Conservation (phyloP, 2,113 vertebrate species). For the Protomyctophum bolini region DNA sequence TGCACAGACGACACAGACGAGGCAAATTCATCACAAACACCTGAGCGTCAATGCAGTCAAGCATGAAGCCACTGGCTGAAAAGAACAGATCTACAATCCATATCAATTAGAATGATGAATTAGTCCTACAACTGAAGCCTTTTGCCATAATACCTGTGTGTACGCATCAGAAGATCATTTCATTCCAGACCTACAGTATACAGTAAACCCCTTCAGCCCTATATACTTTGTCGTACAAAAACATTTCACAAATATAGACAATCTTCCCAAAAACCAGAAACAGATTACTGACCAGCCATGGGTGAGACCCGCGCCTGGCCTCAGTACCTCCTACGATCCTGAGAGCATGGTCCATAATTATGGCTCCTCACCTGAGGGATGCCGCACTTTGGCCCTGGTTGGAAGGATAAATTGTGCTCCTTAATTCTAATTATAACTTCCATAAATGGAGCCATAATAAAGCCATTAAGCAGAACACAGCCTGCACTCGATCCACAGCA, state of each 20-base stretch:
- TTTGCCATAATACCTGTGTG: neutral
- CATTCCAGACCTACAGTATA: too few relatives aligned
- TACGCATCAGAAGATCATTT: too few relatives aligned
- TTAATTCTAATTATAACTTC: neutral
- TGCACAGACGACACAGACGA: slow-evolving; percentile 38
- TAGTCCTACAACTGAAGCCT: neutral
- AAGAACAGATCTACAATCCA: too few relatives aligned
- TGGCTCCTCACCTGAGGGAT: slow-evolving; percentile 49
- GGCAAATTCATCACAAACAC: too few relatives aligned
- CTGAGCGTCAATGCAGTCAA: too few relatives aligned
- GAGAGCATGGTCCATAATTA: slow-evolving; percentile 66
- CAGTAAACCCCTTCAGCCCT: too few relatives aligned
- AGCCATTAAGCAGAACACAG: neutral
- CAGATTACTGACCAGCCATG: slow-evolving; percentile 82
- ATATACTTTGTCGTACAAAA: too few relatives aligned
- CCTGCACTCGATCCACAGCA: too few relatives aligned
- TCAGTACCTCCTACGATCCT: slow-evolving; percentile 83
- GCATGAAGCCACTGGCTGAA: too few relatives aligned
- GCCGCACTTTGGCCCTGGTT: slow-evolving; percentile 79
- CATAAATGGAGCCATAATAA: too few relatives aligned
- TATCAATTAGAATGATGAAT: too few relatives aligned
- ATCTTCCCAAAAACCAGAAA: neutral
- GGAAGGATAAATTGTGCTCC: neutral
- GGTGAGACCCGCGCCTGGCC: slow-evolving; percentile 81
- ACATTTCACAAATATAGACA: neutral